phyloP scores from a whole-genome alignment of 2,113 vertebrate genomes.

The Patagioenas fasciata region DNA sequence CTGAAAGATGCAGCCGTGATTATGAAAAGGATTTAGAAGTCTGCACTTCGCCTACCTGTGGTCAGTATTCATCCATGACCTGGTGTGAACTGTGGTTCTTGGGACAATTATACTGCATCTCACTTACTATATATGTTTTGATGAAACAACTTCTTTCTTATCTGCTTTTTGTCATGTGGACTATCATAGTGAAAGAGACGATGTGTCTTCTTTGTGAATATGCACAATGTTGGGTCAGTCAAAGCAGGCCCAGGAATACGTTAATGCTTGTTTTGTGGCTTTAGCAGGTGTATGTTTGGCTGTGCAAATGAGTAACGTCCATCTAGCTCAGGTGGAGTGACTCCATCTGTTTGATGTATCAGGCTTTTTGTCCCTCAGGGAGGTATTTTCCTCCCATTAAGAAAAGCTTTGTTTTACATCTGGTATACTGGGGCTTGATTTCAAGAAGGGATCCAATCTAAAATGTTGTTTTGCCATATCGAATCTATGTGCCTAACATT shows the following conservation, averaged over 20 bases:
- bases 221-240: background rate
- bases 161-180: fast-evolving
- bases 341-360: background rate
- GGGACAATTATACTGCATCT: background rate
- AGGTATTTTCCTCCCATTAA: background rate
- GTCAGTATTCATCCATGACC: background rate
- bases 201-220: background rate
- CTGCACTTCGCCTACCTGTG: background rate
- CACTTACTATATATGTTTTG: background rate
- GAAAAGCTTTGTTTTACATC: background rate
- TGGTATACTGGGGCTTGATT: background rate
- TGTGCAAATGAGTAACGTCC: background rate
- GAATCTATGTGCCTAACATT: background rate
- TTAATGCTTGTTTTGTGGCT: background rate
- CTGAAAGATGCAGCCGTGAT: background rate
- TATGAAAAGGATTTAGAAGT: background rate
- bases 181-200: background rate
- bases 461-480: background rate
- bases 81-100: background rate
- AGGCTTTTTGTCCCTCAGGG: background rate
- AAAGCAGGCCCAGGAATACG: background rate
- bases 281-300: background rate
- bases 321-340: background rate
- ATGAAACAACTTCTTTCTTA: background rate
- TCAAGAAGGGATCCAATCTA: background rate